Percentiles rank a stretch among this genome's conserved stretches.
Conservation (phyloP, 2,888 invertebrate genomes). For the Teinopalpus imperialis region DNA sequence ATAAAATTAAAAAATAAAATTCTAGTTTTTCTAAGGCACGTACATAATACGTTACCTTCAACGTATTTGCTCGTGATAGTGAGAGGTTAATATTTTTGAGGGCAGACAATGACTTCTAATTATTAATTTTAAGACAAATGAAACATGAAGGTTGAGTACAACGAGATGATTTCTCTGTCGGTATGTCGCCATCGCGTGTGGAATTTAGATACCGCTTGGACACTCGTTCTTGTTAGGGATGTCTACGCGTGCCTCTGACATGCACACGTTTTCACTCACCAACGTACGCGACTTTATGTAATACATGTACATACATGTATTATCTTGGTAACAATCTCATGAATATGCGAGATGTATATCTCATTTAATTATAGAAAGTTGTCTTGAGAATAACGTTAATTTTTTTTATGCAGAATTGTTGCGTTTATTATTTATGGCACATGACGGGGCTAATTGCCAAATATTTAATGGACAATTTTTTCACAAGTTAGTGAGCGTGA, state of each 20-base stretch:
- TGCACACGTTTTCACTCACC: constrained; percentile 52
- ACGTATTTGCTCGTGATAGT: no score
- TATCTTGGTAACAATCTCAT: constrained; percentile 24
- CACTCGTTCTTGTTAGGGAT: constrained; percentile 66
- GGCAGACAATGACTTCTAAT: no score
- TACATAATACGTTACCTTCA: no score
- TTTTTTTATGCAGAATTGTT: constrained; percentile 12
- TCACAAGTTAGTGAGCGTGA: no score
- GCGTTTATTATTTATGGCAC: constrained; percentile 2
- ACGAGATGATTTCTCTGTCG: constrained; percentile 56
- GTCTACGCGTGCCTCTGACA: constrained; percentile 47
- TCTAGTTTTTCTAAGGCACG: no score
- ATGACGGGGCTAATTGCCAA: neutral
- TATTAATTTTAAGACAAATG: no score
- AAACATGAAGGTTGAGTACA: constrained; percentile 47
- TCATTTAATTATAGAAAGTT: constrained; percentile 27
- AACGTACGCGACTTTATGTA: constrained; percentile 30
- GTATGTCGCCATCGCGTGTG: constrained; percentile 50
- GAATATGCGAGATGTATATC: constrained; percentile 24
- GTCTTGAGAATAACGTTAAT: constrained; percentile 2
- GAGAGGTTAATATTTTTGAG: no score
- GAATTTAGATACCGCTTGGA: constrained; percentile 66
- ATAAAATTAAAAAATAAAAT: no score
- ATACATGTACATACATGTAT: constrained; percentile 22
- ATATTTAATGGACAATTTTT: neutral